Evolutionary conservation across 2,113 vertebrate genomes (phyloP).

Genomic region (Etheostoma cragini): DNA sequence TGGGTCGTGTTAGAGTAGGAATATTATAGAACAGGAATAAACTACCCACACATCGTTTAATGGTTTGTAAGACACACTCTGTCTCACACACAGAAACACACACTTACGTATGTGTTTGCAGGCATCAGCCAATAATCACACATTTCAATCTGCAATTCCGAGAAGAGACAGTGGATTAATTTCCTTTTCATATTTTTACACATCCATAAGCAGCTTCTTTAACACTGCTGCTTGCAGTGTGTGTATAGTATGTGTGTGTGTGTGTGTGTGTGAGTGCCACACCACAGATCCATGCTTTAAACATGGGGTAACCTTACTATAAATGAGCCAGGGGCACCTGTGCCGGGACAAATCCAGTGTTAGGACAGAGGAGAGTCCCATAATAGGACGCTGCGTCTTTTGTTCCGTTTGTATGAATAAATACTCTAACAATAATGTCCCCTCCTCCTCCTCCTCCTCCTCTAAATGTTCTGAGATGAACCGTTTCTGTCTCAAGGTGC

Average conservation of each 20-base stretch:
- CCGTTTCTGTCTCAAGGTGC: constrained; percentile 7
- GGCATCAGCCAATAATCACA: constrained; percentile 36
- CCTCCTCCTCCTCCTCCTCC: constrained; percentile 4
- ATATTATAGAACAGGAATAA: too few relatives aligned
- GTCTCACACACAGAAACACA: constrained; percentile 15
- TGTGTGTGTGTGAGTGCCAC: constrained; percentile 22
- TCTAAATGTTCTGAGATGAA: constrained; percentile 24
- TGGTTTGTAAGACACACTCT: background rate
- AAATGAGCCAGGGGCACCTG: constrained; percentile 71
- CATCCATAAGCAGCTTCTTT: constrained; percentile 59
- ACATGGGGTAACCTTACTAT: constrained; percentile 69
- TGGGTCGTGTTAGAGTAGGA: too few relatives aligned
- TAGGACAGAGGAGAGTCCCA: constrained; percentile 55
- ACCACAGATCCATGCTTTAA: constrained; percentile 58
- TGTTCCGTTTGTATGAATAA: constrained; percentile 64
- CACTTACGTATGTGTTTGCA: constrained; percentile 16
- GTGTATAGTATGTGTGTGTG: constrained; percentile 12
- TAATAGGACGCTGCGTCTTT: constrained; percentile 62
- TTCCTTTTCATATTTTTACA: constrained; percentile 53
- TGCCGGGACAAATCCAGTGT: constrained; percentile 59
- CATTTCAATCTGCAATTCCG: constrained; percentile 46
- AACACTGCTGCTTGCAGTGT: constrained; percentile 23
- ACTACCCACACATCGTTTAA: too few relatives aligned
- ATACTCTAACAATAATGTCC: constrained; percentile 53
- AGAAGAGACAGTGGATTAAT: constrained; percentile 57